A percentile compares a stretch with the other conserved stretches of the same genome.
Conservation (phyloP, 2,888 invertebrate genomes). For the Schizotus pectinicornis region DNA sequence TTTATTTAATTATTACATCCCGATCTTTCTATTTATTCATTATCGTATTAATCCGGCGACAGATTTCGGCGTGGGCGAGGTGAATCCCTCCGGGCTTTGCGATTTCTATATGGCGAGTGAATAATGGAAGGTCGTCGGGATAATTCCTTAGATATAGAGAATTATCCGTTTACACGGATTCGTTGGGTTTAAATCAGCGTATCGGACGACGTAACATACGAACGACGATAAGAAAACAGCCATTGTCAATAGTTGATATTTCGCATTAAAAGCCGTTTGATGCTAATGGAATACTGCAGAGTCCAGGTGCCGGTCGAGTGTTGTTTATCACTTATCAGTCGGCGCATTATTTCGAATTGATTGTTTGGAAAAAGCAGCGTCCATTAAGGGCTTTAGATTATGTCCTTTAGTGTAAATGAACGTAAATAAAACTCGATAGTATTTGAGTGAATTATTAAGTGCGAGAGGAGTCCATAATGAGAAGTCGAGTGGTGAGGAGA, state of each 20-base stretch:
- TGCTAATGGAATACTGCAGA: conserved; percentile 49
- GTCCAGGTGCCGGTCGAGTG: conserved; percentile 44
- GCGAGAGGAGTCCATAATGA: neutral
- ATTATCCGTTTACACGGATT: conserved; percentile 32
- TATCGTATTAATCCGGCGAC: neutral
- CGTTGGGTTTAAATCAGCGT: conserved; percentile 46
- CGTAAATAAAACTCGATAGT: neutral
- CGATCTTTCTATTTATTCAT: conserved; percentile 20
- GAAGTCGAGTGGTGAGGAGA: neutral
- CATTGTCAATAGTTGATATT: conserved; percentile 48
- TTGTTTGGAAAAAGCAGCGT: conserved; percentile 20
- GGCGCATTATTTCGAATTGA: conserved; percentile 25
- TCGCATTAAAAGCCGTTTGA: conserved; percentile 50
- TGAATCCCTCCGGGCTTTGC: neutral
- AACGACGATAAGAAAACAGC: conserved; percentile 48
- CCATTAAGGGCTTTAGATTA: conserved; percentile 29
- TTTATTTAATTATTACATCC: conserved; percentile 34
- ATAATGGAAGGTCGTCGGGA: neutral
- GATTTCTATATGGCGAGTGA: neutral
- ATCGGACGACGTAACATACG: conserved; percentile 46
- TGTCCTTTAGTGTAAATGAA: neutral
- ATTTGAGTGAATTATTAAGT: neutral
- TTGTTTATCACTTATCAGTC: conserved; percentile 29
- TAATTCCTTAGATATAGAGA: conserved; percentile 22
- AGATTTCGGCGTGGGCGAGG: neutral